phyloP scores from a whole-genome alignment of 2,797 vertebrate genomes.

The Semaprochilodus insignis region DNA sequence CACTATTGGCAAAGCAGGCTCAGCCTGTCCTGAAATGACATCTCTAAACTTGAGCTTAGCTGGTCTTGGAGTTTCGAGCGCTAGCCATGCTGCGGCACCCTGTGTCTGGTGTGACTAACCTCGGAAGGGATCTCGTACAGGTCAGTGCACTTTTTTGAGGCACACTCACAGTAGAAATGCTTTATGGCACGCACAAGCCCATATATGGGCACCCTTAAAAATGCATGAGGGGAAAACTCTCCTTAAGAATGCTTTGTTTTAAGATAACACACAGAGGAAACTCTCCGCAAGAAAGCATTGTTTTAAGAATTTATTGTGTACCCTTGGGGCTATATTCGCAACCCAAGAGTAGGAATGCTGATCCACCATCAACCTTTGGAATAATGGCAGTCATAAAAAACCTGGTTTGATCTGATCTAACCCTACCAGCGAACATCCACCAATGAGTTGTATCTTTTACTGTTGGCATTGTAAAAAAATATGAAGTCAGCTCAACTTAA shows the following conservation, averaged over 20 bases:
- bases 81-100: neutral
- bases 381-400: no score
- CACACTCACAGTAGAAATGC: neutral
- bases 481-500: no score
- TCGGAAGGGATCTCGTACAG: neutral
- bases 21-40: neutral
- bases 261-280: neutral
- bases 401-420: no score
- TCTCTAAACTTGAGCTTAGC: neutral
- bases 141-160: constrained; percentile 2
- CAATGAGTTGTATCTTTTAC: no score
- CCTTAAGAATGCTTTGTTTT: neutral
- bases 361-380: no score
- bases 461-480: no score
- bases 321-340: neutral
- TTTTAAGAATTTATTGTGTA: neutral
- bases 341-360: no score
- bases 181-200: neutral
- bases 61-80: neutral
- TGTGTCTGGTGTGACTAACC: neutral
- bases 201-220: neutral
- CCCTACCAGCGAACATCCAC: no score
- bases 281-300: neutral
- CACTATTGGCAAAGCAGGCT: neutral
- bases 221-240: neutral